Evolutionary conservation across 2,888 invertebrate species (phyloP).

Genomic region (Macrophya annulata): DNA sequence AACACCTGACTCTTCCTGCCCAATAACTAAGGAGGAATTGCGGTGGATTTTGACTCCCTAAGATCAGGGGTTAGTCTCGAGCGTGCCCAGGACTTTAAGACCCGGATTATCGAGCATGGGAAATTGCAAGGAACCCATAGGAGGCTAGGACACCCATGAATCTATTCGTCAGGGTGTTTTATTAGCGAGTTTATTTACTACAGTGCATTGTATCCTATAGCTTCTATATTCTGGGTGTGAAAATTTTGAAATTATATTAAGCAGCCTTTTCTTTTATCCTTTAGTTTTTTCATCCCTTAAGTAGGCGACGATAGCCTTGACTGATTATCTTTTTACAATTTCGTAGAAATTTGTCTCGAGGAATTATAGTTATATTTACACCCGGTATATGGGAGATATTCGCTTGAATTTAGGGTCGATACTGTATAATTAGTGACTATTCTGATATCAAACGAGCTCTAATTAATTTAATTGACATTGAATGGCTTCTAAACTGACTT

Average conservation of each 20-base stretch:
- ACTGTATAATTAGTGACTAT: slow-evolving; percentile 4
- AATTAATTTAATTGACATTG: not conserved
- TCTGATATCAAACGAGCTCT: not conserved
- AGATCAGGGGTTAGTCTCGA: not conserved
- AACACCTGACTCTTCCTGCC: not conserved
- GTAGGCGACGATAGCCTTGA: too few species aligned
- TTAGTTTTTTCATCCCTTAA: not conserved
- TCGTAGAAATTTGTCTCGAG: not conserved
- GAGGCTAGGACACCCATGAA: slow-evolving; percentile 42
- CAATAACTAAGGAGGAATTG: not conserved
- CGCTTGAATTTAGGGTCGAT: not conserved
- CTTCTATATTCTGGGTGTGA: not conserved
- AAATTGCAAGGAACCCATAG: slow-evolving; percentile 11
- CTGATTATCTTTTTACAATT: too few species aligned
- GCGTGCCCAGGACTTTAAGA: slow-evolving; percentile 26
- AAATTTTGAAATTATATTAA: not conserved
- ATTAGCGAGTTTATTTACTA: slow-evolving; percentile 27
- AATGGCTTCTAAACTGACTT: slow-evolving; percentile 4
- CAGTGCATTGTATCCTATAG: not conserved
- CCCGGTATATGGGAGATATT: not conserved
- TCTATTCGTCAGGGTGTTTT: slow-evolving; percentile 11
- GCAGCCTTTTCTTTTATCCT: not conserved
- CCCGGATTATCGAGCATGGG: slow-evolving; percentile 46
- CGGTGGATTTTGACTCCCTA: slow-evolving; percentile 21
- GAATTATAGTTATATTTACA: not conserved